Evolutionary conservation across 2,888 invertebrate species (phyloP).

Genomic region (Diaprepes abbreviatus): DNA sequence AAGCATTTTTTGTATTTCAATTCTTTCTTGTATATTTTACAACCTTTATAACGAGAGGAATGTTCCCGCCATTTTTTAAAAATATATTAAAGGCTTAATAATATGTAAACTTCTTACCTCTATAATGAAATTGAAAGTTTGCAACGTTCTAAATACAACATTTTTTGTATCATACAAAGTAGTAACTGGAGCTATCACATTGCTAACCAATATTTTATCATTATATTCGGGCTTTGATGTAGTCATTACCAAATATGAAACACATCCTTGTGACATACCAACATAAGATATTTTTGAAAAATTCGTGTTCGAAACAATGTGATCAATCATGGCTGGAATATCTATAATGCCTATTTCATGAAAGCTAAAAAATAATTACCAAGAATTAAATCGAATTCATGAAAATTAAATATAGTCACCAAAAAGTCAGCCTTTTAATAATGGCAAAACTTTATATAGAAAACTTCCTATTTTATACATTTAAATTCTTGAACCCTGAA

Average conservation of each 20-base stretch:
- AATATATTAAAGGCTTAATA: too few relatives aligned
- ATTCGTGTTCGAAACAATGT: constrained; percentile 9
- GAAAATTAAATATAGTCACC: too few relatives aligned
- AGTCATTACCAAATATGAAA: constrained; percentile 26
- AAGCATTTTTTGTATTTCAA: too few relatives aligned
- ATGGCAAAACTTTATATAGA: too few relatives aligned
- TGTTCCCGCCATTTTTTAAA: too few relatives aligned
- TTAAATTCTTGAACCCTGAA: too few relatives aligned
- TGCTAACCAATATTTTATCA: constrained; percentile 29
- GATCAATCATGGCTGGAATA: constrained; percentile 40
- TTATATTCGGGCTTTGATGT: constrained; percentile 31
- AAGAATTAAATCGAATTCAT: too few relatives aligned
- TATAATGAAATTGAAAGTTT: constrained; percentile 19
- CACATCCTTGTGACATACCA: constrained; percentile 33
- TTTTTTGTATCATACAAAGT: constrained; percentile 22
- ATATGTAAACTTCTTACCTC: constrained; percentile 16
- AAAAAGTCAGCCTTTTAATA: too few relatives aligned
- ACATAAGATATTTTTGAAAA: constrained; percentile 27
- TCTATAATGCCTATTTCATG: constrained; percentile 36
- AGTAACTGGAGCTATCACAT: constrained; percentile 26
- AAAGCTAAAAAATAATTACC: constrained; percentile 38
- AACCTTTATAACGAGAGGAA: too few relatives aligned
- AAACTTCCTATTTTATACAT: too few relatives aligned
- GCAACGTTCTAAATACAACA: constrained; percentile 18
- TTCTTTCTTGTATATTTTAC: too few relatives aligned